Evolutionary conservation across 1,140 invertebrate genomes (phyloP).

Genomic region (Pseudobourletiella spinata): DNA sequence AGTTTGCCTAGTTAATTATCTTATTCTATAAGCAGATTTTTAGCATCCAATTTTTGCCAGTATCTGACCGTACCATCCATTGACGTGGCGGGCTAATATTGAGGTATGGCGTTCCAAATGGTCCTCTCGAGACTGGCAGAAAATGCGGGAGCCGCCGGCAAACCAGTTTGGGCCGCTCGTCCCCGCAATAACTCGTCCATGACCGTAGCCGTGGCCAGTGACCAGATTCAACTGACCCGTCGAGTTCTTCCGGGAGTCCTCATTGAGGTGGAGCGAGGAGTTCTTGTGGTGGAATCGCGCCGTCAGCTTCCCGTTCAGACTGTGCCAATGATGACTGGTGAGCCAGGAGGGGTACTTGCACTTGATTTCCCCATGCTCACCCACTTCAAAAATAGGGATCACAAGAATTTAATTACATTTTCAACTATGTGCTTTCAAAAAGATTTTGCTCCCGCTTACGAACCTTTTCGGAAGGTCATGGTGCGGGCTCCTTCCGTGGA

Average conservation of each 20-base stretch:
- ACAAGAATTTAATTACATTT: background rate
- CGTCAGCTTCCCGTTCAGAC: conserved; percentile 59
- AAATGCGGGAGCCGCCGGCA: conserved; percentile 21
- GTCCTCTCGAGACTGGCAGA: conserved; percentile 21
- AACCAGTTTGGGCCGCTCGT: no score
- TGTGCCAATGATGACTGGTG: conserved; percentile 67
- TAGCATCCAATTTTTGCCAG: background rate
- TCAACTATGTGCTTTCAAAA: no score
- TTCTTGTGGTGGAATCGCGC: conserved; percentile 66
- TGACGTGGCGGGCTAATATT: conserved; percentile 58
- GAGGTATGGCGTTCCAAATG: conserved; percentile 21
- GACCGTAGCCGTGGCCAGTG: background rate
- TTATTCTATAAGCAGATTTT: no score
- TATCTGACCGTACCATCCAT: conserved; percentile 55
- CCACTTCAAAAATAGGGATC: background rate
- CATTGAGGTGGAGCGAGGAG: conserved; percentile 51
- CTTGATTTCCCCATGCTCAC: conserved; percentile 48
- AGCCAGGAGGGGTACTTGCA: conserved; percentile 69
- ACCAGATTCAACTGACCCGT: conserved; percentile 4
- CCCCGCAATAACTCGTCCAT: background rate
- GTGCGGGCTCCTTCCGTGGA: conserved; percentile 55
- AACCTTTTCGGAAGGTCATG: conserved; percentile 54
- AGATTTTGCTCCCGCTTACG: no score
- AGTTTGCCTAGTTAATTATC: no score
- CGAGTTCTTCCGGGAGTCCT: conserved; percentile 16